Percentiles rank a stretch among this genome's conserved stretches.
These are phyloP conservation scores for Mesodorylaimus sp. DNA, from an alignment of 2,888 invertebrate species.

Conservation along the genomic window DNA sequence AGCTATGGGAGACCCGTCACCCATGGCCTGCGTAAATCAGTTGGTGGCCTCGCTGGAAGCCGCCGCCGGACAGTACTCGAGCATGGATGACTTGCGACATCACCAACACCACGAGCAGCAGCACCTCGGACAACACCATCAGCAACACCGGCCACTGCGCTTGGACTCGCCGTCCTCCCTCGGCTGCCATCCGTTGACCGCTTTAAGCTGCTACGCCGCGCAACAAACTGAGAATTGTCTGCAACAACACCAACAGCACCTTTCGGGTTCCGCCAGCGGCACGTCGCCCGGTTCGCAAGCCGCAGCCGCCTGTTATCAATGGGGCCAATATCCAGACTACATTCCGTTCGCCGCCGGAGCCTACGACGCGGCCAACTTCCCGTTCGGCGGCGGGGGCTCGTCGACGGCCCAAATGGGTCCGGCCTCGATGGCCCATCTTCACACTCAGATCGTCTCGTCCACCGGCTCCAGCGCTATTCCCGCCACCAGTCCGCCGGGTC, in stretches of 20 bases:
- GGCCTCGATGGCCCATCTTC: neutral
- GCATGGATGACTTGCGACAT: constrained; percentile 17
- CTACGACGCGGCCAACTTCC: constrained; percentile 25
- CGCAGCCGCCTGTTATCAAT: too few relatives aligned
- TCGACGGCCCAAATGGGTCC: constrained; percentile 19
- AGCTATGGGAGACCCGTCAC: neutral
- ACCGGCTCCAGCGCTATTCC: constrained; percentile 9
- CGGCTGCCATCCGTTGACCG: neutral
- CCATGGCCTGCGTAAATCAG: neutral
- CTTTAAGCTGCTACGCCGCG: neutral
- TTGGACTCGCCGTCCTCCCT: constrained; percentile 16
- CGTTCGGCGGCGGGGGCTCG: constrained; percentile 38
- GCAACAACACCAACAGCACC: too few relatives aligned
- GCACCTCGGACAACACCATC: constrained; percentile 31
- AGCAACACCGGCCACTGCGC: constrained; percentile 32
- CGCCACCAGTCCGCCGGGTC: constrained; percentile 10
- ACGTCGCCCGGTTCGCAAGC: too few relatives aligned
- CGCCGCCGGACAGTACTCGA: neutral
- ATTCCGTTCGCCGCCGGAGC: constrained; percentile 29
- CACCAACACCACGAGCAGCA: constrained; percentile 32
- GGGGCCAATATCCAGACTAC: neutral
- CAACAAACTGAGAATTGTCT: neutral
- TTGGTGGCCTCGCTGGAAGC: neutral
- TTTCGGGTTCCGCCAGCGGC: neutral
- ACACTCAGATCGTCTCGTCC: constrained; percentile 7